Conservation (phyloP, 2,797 vertebrate species). For the Melanotaenia parkinsoni region DNA sequence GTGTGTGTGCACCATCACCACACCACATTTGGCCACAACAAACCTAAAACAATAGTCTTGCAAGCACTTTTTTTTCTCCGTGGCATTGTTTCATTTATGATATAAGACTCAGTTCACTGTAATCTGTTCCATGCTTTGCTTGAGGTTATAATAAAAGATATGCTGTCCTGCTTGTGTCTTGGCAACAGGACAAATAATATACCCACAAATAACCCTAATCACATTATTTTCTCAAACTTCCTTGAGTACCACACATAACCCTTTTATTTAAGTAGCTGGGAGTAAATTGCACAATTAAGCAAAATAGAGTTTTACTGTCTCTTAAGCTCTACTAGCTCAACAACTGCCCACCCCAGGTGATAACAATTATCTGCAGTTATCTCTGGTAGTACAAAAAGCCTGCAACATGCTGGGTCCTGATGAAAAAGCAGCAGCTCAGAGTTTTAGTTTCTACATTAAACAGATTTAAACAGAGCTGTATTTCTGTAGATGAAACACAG, state of each 20-base stretch:
- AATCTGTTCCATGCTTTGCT: neutral
- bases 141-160: neutral
- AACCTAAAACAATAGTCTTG: neutral
- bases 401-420: neutral
- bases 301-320: neutral
- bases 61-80: neutral
- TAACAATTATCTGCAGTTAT: conserved; percentile 4
- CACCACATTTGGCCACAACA: neutral
- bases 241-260: neutral
- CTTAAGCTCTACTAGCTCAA: neutral
- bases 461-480: neutral
- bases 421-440: neutral
- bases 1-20: neutral
- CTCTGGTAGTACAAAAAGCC: neutral
- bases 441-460: neutral
- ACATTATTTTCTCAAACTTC: neutral
- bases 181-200: neutral
- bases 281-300: neutral
- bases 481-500: neutral
- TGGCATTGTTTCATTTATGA: neutral
- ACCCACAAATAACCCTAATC: neutral
- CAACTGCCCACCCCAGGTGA: conserved; percentile 9
- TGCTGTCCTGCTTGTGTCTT: neutral
- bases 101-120: neutral
- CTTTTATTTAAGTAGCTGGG: neutral